Evolutionary conservation across 1,140 invertebrate genomes (phyloP).

Genomic region (Apolygus lucorum): DNA sequence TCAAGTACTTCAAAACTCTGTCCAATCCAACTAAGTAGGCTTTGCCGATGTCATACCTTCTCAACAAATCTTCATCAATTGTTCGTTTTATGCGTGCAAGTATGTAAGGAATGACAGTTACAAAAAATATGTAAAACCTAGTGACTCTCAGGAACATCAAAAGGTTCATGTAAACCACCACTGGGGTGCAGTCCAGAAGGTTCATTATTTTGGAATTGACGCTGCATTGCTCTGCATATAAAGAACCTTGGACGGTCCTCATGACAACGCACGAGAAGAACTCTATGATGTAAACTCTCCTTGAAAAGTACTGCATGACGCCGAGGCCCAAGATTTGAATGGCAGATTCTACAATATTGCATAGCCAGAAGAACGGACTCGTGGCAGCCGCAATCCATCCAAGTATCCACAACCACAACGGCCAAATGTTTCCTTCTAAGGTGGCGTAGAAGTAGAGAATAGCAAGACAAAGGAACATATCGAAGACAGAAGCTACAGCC

Average conservation of each 20-base stretch:
- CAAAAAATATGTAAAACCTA: slow-evolving; percentile 16
- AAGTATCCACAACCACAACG: background rate
- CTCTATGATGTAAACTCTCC: background rate
- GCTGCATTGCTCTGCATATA: background rate
- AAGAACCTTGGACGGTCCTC: background rate
- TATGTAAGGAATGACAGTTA: background rate
- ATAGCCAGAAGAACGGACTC: background rate
- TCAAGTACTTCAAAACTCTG: slow-evolving; percentile 14
- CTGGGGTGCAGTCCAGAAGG: background rate
- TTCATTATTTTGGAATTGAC: background rate
- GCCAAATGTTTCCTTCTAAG: background rate
- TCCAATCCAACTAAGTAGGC: slow-evolving; percentile 15
- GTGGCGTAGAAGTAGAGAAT: background rate
- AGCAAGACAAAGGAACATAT: background rate
- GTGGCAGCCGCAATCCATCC: background rate
- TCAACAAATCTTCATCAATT: slow-evolving; percentile 13
- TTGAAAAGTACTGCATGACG: slow-evolving; percentile 13
- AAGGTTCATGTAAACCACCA: background rate
- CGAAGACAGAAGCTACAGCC: background rate
- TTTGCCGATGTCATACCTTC: slow-evolving; percentile 20
- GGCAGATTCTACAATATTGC: background rate
- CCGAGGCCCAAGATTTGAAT: slow-evolving; percentile 14
- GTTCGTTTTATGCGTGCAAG: background rate
- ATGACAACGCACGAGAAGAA: slow-evolving; percentile 8
- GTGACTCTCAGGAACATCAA: slow-evolving; percentile 15